These are phyloP conservation scores for Battus philenor DNA, from an alignment of 1,140 invertebrate species.

Conservation along the genomic window DNA sequence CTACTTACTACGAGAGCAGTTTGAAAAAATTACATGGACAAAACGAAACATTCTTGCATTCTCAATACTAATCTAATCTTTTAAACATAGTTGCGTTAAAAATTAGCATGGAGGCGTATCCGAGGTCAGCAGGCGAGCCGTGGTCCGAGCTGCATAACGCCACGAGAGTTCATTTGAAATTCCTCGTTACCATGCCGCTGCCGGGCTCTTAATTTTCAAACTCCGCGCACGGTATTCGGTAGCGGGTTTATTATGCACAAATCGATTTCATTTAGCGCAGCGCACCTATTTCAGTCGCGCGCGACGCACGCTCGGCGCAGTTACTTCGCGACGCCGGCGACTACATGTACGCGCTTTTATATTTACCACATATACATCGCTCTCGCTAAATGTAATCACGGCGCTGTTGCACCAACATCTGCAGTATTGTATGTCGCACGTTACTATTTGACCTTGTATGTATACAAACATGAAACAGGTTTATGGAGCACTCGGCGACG, in stretches of 20 bases:
- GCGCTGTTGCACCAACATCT: slow-evolving; percentile 18
- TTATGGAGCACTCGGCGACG: slow-evolving; percentile 28
- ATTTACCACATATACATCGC: slow-evolving; percentile 3
- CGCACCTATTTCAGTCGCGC: slow-evolving; percentile 37
- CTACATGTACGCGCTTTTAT: slow-evolving; percentile 1
- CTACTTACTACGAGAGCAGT: too few relatives aligned
- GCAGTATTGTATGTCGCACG: slow-evolving; percentile 22
- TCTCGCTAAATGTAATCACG: background rate
- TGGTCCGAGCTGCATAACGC: slow-evolving; percentile 9
- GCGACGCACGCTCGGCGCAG: slow-evolving; percentile 16
- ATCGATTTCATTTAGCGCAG: slow-evolving; percentile 36
- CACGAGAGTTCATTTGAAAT: slow-evolving; percentile 2
- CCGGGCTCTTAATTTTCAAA: slow-evolving; percentile 5
- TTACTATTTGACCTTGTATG: slow-evolving; percentile 26
- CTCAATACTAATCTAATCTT: too few relatives aligned
- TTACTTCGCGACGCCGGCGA: slow-evolving; percentile 5
- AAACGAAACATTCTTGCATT: too few relatives aligned
- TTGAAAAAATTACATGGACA: too few relatives aligned
- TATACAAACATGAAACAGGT: slow-evolving; percentile 30
- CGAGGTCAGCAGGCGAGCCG: slow-evolving; percentile 11
- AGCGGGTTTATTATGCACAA: slow-evolving; percentile 22
- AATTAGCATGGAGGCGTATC: slow-evolving; percentile 13
- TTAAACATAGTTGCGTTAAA: slow-evolving; percentile 15
- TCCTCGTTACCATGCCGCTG: background rate
- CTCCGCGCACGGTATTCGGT: slow-evolving; percentile 10